These are phyloP conservation scores for Poeciliopsis retropinna DNA, from an alignment of 2,113 vertebrate genomes.

Conservation along the genomic window DNA sequence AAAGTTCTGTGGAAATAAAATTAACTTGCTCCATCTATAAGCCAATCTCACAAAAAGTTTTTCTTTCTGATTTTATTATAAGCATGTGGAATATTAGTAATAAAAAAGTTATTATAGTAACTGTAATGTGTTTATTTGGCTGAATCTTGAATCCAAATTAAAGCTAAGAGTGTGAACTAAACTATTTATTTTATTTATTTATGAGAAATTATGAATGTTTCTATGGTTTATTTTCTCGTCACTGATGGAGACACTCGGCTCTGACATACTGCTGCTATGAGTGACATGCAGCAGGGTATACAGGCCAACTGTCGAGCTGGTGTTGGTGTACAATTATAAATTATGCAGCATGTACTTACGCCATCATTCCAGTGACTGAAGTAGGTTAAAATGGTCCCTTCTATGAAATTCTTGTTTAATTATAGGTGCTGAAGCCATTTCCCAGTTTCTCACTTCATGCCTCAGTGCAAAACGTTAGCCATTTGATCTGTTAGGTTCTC, in stretches of 20 bases:
- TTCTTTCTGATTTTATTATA: no score
- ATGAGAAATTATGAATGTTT: background rate
- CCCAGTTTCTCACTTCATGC: no score
- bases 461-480: no score
- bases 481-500: no score
- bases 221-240: background rate
- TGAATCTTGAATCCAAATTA: no score
- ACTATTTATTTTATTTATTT: background rate
- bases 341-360: slow-evolving; percentile 41
- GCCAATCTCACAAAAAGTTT: no score
- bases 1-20: no score
- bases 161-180: no score
- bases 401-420: background rate
- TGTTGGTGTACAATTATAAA: slow-evolving; percentile 34
- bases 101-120: no score
- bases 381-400: background rate
- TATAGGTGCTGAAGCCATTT: background rate
- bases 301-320: slow-evolving; percentile 32
- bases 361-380: slow-evolving; percentile 12
- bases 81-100: no score
- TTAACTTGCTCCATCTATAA: no score
- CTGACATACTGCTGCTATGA: slow-evolving; percentile 11
- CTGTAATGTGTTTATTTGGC: no score
- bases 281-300: slow-evolving; percentile 25
- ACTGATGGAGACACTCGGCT: background rate